Conservation (phyloP, 2,113 vertebrate species). For the Lutjanus erythropterus region DNA sequence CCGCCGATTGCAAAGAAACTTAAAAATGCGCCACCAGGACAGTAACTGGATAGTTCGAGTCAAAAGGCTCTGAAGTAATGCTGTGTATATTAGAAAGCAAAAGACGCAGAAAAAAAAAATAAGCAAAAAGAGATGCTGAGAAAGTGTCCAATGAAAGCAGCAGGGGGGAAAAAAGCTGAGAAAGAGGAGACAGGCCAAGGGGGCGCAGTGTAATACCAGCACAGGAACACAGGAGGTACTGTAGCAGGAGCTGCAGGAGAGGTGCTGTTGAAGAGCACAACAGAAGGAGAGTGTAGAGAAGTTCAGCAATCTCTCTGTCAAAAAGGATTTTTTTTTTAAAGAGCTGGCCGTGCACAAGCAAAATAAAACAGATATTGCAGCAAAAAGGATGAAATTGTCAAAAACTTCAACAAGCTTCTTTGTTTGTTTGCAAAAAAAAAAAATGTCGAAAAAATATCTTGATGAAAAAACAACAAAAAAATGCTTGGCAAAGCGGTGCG, state of each 20-base stretch:
- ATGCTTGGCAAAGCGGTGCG: slow-evolving; percentile 82
- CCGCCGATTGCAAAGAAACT: slow-evolving; percentile 70
- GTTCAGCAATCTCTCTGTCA: slow-evolving; percentile 62
- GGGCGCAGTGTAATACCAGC: slow-evolving; percentile 76
- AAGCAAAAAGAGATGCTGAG: slow-evolving; percentile 65
- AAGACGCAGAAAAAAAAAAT: slow-evolving; percentile 46
- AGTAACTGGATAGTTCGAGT: slow-evolving; percentile 61
- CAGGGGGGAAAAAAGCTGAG: slow-evolving; percentile 55
- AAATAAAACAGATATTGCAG: slow-evolving; percentile 52
- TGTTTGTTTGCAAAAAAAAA: slow-evolving; percentile 74
- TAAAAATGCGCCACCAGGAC: slow-evolving; percentile 65
- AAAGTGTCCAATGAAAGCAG: slow-evolving; percentile 76
- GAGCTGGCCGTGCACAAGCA: slow-evolving; percentile 8
- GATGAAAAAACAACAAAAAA: slow-evolving; percentile 75
- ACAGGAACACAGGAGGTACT: slow-evolving; percentile 82
- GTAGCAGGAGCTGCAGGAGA: slow-evolving; percentile 71
- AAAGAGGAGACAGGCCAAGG: slow-evolving; percentile 67
- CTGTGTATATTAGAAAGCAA: slow-evolving; percentile 52
- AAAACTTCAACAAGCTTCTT: slow-evolving; percentile 70
- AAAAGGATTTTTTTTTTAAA: slow-evolving; percentile 41
- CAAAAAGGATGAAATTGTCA: slow-evolving; percentile 56
- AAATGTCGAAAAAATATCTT: slow-evolving; percentile 63
- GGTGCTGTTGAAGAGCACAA: slow-evolving; percentile 72
- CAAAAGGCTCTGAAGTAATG: slow-evolving; percentile 59
- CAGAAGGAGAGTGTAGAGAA: slow-evolving; percentile 75